Percentiles rank a stretch among this genome's conserved stretches.
Conservation (phyloP, 2,797 vertebrate genomes). For the Meda fulgida region DNA sequence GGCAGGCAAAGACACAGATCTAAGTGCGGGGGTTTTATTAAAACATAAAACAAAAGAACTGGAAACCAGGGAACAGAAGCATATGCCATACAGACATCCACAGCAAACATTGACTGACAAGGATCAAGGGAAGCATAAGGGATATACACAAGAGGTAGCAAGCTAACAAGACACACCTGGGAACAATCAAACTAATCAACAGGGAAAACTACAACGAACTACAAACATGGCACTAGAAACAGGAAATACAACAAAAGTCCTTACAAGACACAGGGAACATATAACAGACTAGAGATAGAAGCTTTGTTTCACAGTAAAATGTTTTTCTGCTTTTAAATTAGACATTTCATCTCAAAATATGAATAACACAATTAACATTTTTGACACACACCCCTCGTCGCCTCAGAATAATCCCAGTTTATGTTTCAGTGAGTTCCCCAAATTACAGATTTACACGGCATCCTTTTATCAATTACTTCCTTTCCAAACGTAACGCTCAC, state of each 20-base stretch:
- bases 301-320: neutral
- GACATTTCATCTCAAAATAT: neutral
- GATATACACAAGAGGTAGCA: neutral
- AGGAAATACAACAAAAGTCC: neutral
- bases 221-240: neutral
- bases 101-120: too few relatives aligned
- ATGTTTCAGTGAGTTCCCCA: neutral
- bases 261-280: neutral
- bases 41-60: too few relatives aligned
- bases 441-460: neutral
- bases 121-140: too few relatives aligned
- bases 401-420: constrained; percentile 11
- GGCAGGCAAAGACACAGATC: too few relatives aligned
- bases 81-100: too few relatives aligned
- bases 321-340: neutral
- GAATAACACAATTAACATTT: neutral
- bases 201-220: neutral
- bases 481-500: neutral
- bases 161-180: neutral
- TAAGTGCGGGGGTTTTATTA: too few relatives aligned
- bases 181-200: neutral
- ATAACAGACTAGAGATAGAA: neutral
- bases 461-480: constrained; percentile 30
- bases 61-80: too few relatives aligned
- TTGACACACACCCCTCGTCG: neutral